Evolutionary conservation across 2,888 invertebrate genomes (phyloP), one percentile per base, ranked within the genome.

Genomic region (Lissocephala sabroskyi): DNA sequence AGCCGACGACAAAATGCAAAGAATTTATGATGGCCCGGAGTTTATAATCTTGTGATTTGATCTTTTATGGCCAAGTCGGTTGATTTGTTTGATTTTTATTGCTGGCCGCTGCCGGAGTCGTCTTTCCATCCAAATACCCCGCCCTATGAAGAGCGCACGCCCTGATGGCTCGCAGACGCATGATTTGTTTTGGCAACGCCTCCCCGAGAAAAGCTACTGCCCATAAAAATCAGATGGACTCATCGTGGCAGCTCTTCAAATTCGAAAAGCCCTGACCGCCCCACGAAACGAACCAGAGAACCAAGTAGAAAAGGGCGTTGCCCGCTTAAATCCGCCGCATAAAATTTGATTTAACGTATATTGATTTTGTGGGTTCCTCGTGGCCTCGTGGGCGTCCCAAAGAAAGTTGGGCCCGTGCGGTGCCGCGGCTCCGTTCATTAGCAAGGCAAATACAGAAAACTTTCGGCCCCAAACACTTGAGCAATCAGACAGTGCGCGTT

Each of bases 321-420:
- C 16, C 10, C 33, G 37, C 33, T 41, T 37, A 49, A 50, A 56
- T 46, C 28, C 41, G 48, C 44, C 30, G 48, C 39, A 63, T 56
- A 56, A 59, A 52, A 52, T 44, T 65, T 73, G 77, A 76, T 73
- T 76, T 73, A 73, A 59, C 68, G 71, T 59, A 65, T 76, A 76
- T 73, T 76, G 74, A 74, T 66, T 59, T 58, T 39, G 5, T 17
- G 17, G 30, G 28, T 44, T 51, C 49, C 45, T 39, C 19, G 39
- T 39, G 23, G 11, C n/a, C 13, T 9, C n/a, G 33, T 13, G 6
- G 9, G 7, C 13, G 14, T 9, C 10, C 11, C 28, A n/a, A 28
- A 41, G 26, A 41, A 41, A 35, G 35, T 35, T 9, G 30, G 30
- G 11, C 4, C 30, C 9, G n/a, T n/a, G n/a, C n/a, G n/a, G n/a